These are phyloP conservation scores for Kobus ellipsiprymnus DNA, from an alignment of 2,113 vertebrate species.

Conservation along the genomic window DNA sequence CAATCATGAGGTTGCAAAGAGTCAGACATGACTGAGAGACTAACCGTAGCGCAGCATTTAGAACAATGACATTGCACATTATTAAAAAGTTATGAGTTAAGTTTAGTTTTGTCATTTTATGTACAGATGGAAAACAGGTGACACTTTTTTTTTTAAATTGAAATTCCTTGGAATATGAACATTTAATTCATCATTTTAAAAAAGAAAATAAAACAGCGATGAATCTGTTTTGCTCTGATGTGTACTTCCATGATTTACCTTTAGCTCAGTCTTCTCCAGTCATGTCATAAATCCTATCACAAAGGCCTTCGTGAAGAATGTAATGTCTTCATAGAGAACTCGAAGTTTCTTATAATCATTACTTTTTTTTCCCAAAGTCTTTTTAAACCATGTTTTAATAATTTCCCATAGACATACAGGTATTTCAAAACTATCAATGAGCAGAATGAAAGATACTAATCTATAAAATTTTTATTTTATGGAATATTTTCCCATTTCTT, in stretches of 20 bases:
- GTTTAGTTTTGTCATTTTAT: background rate
- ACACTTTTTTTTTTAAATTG: fast-evolving
- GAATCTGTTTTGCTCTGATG: background rate
- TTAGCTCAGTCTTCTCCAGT: background rate
- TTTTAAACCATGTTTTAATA: background rate
- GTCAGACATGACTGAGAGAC: background rate
- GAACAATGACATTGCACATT: background rate
- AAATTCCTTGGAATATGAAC: background rate
- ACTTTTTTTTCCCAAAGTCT: background rate
- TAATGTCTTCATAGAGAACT: background rate
- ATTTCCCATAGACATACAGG: background rate
- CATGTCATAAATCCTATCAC: background rate
- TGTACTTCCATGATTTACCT: background rate
- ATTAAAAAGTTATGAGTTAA: background rate
- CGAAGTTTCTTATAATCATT: background rate
- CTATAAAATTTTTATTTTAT: background rate
- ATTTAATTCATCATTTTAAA: background rate
- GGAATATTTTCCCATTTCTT: background rate
- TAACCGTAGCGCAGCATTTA: background rate
- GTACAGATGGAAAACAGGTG: background rate
- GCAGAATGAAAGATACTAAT: background rate
- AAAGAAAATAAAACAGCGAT: background rate
- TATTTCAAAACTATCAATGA: background rate
- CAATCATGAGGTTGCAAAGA: background rate
- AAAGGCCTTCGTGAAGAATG: background rate